Conservation (phyloP, 2,888 invertebrate species). For the Ferrisia virgata region DNA sequence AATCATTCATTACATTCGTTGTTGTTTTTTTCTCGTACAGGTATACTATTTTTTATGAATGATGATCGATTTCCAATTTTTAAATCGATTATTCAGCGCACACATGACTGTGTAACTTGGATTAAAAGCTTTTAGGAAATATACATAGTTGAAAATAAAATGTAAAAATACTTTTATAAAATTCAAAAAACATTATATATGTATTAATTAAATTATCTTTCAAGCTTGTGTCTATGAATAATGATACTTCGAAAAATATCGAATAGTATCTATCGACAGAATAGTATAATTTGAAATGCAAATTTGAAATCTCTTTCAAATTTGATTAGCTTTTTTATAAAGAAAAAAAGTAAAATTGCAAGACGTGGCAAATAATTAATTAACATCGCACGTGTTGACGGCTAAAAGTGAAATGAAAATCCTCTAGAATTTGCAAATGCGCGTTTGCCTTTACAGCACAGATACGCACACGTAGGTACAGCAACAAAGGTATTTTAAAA, state of each 20-base stretch:
- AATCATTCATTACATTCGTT: constrained; percentile 1
- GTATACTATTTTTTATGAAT: background rate
- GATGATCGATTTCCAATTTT: background rate
- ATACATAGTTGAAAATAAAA: background rate
- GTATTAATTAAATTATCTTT: no score
- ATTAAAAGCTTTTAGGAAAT: background rate
- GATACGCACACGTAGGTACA: no score
- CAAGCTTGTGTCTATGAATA: no score
- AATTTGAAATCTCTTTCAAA: background rate
- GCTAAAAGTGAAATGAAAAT: background rate
- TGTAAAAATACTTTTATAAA: no score
- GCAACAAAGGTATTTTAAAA: background rate
- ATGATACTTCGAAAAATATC: no score
- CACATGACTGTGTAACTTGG: background rate
- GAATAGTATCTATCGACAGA: no score
- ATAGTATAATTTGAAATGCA: no score
- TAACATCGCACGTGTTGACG: background rate
- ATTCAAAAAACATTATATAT: no score
- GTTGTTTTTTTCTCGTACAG: background rate
- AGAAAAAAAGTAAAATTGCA: background rate
- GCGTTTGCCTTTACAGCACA: no score
- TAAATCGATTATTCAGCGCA: background rate
- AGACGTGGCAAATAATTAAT: background rate
- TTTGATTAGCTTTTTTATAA: no score
- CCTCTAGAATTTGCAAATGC: background rate